A percentile compares a stretch with the other conserved stretches of the same genome.
These are phyloP conservation scores for Martes flavigula DNA, from an alignment of 2,797 vertebrate species.

Conservation along the genomic window DNA sequence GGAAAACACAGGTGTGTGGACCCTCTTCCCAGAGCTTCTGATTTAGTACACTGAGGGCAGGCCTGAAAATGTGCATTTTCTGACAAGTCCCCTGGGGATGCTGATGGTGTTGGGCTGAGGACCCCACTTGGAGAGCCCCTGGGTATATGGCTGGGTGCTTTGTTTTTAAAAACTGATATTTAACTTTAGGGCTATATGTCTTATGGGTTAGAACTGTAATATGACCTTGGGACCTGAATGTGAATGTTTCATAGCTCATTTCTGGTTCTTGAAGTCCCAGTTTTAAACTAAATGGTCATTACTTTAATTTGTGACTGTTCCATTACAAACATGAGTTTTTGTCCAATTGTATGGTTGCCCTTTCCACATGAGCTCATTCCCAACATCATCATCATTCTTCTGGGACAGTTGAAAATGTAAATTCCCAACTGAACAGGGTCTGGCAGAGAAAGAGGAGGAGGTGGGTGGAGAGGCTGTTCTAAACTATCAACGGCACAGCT, in stretches of 20 bases:
- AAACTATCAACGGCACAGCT: conserved; percentile 48
- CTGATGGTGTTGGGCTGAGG: not conserved
- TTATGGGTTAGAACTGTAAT: not conserved
- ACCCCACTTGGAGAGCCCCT: not conserved
- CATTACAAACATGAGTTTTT: not conserved
- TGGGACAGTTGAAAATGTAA: conserved; percentile 48
- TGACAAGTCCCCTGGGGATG: not conserved
- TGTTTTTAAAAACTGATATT: not conserved
- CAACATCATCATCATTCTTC: conserved; percentile 53
- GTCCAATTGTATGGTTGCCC: conserved; percentile 4
- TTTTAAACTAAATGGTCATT: conserved; percentile 44
- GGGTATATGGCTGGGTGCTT: not conserved
- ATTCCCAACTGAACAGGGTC: conserved; percentile 21
- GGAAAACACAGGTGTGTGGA: not conserved
- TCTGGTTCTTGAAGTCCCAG: not conserved
- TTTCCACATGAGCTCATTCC: conserved; percentile 49
- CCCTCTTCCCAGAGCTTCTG: not conserved
- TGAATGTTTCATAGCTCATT: conserved; percentile 32
- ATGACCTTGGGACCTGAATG: not conserved
- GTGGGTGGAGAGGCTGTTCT: conserved; percentile 27
- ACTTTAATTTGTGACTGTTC: conserved; percentile 48
- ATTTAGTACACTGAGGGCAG: not conserved
- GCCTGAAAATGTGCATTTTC: not conserved
- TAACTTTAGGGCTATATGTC: not conserved
- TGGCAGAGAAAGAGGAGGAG: conserved; percentile 52